These are phyloP conservation scores for Drosophila cognata DNA, from an alignment of 2,888 invertebrate species.

Conservation along the genomic window DNA sequence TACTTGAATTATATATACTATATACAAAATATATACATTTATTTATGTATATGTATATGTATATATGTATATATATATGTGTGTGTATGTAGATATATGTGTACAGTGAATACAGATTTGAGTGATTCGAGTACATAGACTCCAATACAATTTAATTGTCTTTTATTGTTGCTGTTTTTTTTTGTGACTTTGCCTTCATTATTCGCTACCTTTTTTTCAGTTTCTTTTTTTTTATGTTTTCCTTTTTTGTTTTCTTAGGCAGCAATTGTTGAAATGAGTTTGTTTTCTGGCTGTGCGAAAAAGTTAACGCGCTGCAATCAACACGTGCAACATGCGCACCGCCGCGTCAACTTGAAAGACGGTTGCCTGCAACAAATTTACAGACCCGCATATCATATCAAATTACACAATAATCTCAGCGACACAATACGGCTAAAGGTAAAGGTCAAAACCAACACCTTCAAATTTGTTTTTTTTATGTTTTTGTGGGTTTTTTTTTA, in stretches of 20 bases:
- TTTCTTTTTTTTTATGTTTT: conserved; percentile 22
- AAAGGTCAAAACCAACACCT: conserved; percentile 23
- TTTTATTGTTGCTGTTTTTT: conserved; percentile 10
- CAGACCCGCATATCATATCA: conserved; percentile 44
- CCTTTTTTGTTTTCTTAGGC: conserved; percentile 33
- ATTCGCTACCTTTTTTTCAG: conserved; percentile 27
- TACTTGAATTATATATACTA: conserved; percentile 57
- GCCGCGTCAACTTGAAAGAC: conserved; percentile 11
- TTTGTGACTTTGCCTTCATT: conserved; percentile 54
- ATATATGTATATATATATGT: neutral
- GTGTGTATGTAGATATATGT: neutral
- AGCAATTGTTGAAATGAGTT: conserved; percentile 23
- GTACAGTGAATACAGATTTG: conserved; percentile 28
- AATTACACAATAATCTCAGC: conserved; percentile 46
- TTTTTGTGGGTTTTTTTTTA: neutral
- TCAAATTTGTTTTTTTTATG: conserved; percentile 9
- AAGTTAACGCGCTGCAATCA: conserved; percentile 55
- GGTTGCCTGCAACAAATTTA: conserved; percentile 13
- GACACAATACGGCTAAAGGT: conserved; percentile 27
- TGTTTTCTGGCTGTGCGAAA: conserved; percentile 20
- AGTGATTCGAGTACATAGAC: conserved; percentile 10
- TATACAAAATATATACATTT: conserved; percentile 21
- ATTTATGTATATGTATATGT: neutral
- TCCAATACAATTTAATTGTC: conserved; percentile 11
- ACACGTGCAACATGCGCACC: conserved; percentile 43